These are phyloP conservation scores for Heloderma charlesbogerti DNA, from an alignment of 2,113 vertebrate species.

Conservation along the genomic window DNA sequence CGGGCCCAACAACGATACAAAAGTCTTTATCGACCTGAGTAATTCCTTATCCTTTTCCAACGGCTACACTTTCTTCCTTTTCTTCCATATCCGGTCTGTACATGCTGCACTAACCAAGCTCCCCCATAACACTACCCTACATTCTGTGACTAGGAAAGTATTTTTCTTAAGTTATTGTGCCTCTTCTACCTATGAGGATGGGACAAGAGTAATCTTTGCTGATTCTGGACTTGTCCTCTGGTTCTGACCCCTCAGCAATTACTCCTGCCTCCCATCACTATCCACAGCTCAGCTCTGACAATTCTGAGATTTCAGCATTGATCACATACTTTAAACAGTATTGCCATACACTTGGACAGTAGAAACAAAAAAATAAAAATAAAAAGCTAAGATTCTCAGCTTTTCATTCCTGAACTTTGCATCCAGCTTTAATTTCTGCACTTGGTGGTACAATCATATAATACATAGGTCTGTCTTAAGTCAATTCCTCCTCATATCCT, in stretches of 20 bases:
- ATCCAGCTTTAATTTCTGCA: background rate
- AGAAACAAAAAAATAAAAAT: too few species aligned
- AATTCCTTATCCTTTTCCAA: background rate
- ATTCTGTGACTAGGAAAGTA: background rate
- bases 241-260: background rate
- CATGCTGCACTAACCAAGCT: background rate
- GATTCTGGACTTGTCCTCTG: background rate
- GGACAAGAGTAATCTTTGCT: background rate
- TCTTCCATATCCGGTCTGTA: background rate
- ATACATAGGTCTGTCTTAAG: background rate
- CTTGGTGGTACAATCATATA: background rate
- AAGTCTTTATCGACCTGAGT: background rate
- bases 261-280: background rate
- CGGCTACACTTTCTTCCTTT: background rate
- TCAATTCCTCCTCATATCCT: background rate
- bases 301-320: background rate
- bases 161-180: background rate
- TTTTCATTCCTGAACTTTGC: background rate
- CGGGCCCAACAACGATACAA: too few species aligned
- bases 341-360: background rate
- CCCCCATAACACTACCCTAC: background rate
- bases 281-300: background rate
- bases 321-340: background rate
- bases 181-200: background rate
- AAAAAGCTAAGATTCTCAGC: too few species aligned